A percentile compares a stretch with the other conserved stretches of the same genome.
phyloP scores from a whole-genome alignment of 2,797 vertebrate genomes.

The Lacerta bilineata region DNA sequence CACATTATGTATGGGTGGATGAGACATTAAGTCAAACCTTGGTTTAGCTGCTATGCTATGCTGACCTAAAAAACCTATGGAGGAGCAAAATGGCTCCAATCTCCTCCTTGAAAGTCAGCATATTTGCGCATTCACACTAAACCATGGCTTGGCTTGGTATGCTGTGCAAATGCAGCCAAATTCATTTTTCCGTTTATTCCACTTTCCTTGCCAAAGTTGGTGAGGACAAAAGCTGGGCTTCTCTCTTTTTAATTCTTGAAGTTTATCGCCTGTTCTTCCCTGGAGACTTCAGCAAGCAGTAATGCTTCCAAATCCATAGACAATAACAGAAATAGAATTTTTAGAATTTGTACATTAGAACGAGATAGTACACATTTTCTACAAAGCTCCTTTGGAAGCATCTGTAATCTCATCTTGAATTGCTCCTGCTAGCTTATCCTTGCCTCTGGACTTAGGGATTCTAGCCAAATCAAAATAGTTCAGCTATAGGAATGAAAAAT shows the following conservation, averaged over 20 bases:
- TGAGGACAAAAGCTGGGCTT: background rate
- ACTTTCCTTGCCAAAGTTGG: background rate
- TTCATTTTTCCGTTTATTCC: background rate
- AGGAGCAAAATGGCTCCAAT: no score
- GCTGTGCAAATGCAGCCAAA: no score
- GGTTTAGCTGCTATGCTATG: no score
- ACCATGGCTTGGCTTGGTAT: no score
- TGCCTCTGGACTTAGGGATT: background rate
- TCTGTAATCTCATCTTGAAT: background rate
- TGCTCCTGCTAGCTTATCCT: fast-evolving
- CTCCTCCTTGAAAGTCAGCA: no score
- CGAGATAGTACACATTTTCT: background rate
- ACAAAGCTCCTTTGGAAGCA: background rate
- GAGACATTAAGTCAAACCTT: no score
- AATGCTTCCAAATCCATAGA: background rate
- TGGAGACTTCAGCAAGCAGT: background rate
- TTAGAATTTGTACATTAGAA: no score
- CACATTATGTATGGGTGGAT: no score
- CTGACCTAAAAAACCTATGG: no score
- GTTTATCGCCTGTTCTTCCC: background rate
- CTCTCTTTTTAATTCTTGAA: background rate
- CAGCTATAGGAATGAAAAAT: background rate
- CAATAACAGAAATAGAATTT: no score
- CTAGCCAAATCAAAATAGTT: conserved; percentile 16
- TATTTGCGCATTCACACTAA: no score